Evolutionary conservation across 2,797 vertebrate genomes (phyloP).

Genomic region (Eremophila alpestris): DNA sequence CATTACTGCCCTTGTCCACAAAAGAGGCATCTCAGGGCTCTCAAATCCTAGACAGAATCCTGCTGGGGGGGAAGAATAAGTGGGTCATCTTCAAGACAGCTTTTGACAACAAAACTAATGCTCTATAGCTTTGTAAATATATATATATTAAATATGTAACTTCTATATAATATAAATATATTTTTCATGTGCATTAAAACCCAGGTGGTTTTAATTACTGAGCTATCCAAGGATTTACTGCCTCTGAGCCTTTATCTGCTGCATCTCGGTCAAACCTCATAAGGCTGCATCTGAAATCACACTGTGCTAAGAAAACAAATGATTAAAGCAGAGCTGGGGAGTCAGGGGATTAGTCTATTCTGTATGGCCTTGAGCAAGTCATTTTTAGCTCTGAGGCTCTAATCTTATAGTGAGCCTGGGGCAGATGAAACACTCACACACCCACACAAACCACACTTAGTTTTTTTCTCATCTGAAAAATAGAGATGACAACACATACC

Average conservation of each 20-base stretch:
- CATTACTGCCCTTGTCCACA: not conserved
- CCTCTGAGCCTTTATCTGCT: not conserved
- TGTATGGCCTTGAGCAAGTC: slow-evolving; percentile 22
- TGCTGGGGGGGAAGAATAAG: not conserved
- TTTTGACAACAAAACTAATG: not conserved
- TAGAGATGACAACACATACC: not conserved
- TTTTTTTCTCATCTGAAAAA: not conserved
- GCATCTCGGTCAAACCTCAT: slow-evolving; percentile 22
- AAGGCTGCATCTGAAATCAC: slow-evolving; percentile 36
- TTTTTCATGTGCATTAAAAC: not conserved
- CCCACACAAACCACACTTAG: not conserved
- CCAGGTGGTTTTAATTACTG: not conserved
- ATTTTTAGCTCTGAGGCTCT: slow-evolving; percentile 50
- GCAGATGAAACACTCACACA: slow-evolving; percentile 17
- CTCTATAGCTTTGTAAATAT: not conserved
- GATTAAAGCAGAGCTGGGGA: slow-evolving; percentile 44
- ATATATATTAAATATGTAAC: not conserved
- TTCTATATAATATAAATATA: not conserved
- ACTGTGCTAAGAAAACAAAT: slow-evolving; percentile 37
- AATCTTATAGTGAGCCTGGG: not conserved
- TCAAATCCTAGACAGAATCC: not conserved
- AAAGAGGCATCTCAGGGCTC: not conserved
- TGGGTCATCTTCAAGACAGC: not conserved
- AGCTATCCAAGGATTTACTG: slow-evolving; percentile 16
- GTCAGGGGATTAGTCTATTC: slow-evolving; percentile 47